A percentile compares a stretch with the other conserved stretches of the same genome.
These are phyloP conservation scores for Serinus canaria DNA, from an alignment of 2,113 vertebrate genomes.

Conservation along the genomic window DNA sequence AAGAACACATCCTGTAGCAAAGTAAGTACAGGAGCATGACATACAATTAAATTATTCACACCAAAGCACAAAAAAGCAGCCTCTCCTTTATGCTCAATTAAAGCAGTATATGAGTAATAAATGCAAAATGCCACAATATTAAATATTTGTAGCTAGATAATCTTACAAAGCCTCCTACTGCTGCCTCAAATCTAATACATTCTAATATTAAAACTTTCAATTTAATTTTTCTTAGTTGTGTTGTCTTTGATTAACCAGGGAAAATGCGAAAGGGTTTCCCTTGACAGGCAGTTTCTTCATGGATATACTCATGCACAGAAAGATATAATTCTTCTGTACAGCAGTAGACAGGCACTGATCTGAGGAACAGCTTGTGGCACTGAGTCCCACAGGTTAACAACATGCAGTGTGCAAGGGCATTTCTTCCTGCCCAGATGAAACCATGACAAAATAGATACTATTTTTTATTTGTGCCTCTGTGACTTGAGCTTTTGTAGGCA, in stretches of 20 bases:
- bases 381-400: slow-evolving; percentile 41
- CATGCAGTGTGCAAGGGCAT: not conserved
- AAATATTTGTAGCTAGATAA: slow-evolving; percentile 25
- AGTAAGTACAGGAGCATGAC: not conserved
- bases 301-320: not conserved
- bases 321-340: slow-evolving; percentile 11
- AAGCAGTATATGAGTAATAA: not conserved
- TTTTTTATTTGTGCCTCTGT: not conserved
- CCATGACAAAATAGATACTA: not conserved
- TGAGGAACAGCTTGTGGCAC: not conserved
- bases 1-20: not conserved
- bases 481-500: not conserved
- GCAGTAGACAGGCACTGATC: not conserved
- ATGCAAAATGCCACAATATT: slow-evolving; percentile 24
- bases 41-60: not conserved
- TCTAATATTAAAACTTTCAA: slow-evolving; percentile 43
- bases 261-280: slow-evolving; percentile 17
- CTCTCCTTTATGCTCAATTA: slow-evolving; percentile 17
- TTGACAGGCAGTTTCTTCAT: not conserved
- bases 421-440: not conserved
- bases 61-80: not conserved
- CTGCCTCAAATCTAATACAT: slow-evolving; percentile 30
- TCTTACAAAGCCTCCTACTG: slow-evolving; percentile 45
- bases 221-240: slow-evolving; percentile 51
- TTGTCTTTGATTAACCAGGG: slow-evolving; percentile 61